Percentiles rank a stretch among this genome's conserved stretches.
phyloP scores from a whole-genome alignment of 2,113 vertebrate species.

The Forbesichthys agassizii region DNA sequence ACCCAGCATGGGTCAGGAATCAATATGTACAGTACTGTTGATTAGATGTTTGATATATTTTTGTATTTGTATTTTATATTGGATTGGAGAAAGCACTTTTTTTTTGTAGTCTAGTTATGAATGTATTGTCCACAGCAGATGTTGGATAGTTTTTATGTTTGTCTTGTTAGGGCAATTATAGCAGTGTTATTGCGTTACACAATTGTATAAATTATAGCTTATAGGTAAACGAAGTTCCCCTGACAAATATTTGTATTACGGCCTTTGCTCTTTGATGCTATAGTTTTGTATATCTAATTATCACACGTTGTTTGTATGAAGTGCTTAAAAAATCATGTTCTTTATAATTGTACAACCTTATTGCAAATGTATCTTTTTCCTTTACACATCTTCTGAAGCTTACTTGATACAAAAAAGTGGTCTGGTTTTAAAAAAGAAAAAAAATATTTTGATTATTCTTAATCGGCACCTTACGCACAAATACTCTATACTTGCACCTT shows the following conservation, averaged over 20 bases:
- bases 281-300: too few species aligned
- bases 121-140: constrained; percentile 11
- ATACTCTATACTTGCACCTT: constrained; percentile 25
- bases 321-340: not conserved
- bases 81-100: constrained; percentile 10
- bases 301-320: not conserved
- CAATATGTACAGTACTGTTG: constrained; percentile 4
- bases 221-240: not conserved
- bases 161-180: not conserved
- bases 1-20: not conserved
- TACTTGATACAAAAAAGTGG: too few species aligned
- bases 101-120: constrained; percentile 7
- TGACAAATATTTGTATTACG: too few species aligned
- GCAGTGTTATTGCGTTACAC: not conserved
- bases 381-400: too few species aligned
- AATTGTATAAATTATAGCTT: not conserved
- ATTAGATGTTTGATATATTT: constrained; percentile 24
- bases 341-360: too few species aligned
- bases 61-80: constrained; percentile 35
- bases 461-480: too few species aligned
- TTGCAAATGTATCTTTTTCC: too few species aligned
- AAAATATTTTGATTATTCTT: too few species aligned
- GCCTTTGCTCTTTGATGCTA: too few species aligned
- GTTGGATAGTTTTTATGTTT: not conserved
- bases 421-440: too few species aligned